Conservation (phyloP, 2,888 invertebrate species). For the Drosophila melanocephala region DNA sequence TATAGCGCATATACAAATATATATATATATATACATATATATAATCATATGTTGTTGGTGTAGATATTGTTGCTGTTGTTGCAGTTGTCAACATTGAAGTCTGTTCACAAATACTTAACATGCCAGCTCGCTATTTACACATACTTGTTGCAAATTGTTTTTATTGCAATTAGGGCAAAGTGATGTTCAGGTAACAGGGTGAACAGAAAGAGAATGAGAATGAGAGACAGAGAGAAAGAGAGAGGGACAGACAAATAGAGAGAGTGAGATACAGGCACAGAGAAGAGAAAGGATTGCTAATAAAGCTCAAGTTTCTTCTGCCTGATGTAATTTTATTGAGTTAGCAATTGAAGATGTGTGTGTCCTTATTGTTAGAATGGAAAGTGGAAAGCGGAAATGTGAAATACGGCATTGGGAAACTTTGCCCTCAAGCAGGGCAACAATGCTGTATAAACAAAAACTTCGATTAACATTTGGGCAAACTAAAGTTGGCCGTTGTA, state of each 20-base stretch:
- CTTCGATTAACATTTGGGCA: constrained; percentile 41
- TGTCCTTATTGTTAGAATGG: constrained; percentile 23
- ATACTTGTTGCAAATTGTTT: constrained; percentile 71
- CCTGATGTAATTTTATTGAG: constrained; percentile 48
- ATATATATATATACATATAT: constrained; percentile 13
- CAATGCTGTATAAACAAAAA: constrained; percentile 3
- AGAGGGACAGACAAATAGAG: background rate
- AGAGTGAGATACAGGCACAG: background rate
- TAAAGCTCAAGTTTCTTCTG: constrained; percentile 38
- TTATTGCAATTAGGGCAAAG: constrained; percentile 63
- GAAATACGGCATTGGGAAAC: constrained; percentile 14
- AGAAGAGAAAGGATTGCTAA: constrained; percentile 37
- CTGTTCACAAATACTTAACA: constrained; percentile 70
- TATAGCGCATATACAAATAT: background rate
- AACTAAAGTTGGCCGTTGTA: constrained; percentile 22
- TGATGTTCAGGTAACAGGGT: constrained; percentile 1
- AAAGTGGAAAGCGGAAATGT: constrained; percentile 12
- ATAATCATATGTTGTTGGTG: constrained; percentile 16
- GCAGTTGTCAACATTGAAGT: constrained; percentile 56
- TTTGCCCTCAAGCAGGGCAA: constrained; percentile 20
- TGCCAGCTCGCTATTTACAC: constrained; percentile 54
- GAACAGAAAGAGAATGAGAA: background rate
- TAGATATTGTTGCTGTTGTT: constrained; percentile 22
- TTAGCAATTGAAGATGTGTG: constrained; percentile 39
- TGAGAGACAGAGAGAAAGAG: background rate